These are phyloP conservation scores for Monomorium pharaonis DNA, from an alignment of 1,140 invertebrate species.

Conservation along the genomic window DNA sequence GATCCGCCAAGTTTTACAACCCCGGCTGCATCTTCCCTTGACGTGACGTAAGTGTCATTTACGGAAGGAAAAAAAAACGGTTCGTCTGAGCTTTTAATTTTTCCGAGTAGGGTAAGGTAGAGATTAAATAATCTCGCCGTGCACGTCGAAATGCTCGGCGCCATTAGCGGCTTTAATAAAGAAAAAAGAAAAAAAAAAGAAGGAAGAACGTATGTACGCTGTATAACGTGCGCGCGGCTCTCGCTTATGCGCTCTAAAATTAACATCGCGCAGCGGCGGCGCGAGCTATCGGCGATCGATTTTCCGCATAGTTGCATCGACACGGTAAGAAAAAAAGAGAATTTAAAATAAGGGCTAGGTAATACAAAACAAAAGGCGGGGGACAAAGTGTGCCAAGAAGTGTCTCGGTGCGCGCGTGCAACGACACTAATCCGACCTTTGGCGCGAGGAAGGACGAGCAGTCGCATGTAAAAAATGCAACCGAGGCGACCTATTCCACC, in stretches of 20 bases:
- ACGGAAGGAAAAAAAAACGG: not conserved
- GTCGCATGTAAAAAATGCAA: conserved; percentile 60
- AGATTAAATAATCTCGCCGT: conserved; percentile 46
- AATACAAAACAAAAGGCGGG: conserved; percentile 58
- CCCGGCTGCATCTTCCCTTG: not conserved
- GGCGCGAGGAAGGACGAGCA: conserved; percentile 58
- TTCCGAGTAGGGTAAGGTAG: not conserved
- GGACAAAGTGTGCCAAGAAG: conserved; percentile 61
- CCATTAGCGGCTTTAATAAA: conserved; percentile 48
- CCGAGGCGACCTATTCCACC: conserved; percentile 56
- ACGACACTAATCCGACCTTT: conserved; percentile 61
- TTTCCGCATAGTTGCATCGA: conserved; percentile 59
- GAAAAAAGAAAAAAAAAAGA: conserved; percentile 38
- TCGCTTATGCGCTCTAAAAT: conserved; percentile 60
- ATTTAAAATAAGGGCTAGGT: conserved; percentile 56
- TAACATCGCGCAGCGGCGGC: conserved; percentile 46
- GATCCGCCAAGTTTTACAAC: not conserved
- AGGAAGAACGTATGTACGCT: conserved; percentile 32
- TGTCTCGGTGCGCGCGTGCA: conserved; percentile 57
- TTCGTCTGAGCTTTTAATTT: conserved; percentile 5
- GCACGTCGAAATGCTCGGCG: conserved; percentile 41
- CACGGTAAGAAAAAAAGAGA: conserved; percentile 56
- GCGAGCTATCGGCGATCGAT: conserved; percentile 56
- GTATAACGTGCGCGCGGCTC: conserved; percentile 27
- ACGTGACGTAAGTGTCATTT: not conserved